These are phyloP conservation scores for Sakesphorus luctuosus DNA, from an alignment of 2,113 vertebrate genomes.

Conservation along the genomic window DNA sequence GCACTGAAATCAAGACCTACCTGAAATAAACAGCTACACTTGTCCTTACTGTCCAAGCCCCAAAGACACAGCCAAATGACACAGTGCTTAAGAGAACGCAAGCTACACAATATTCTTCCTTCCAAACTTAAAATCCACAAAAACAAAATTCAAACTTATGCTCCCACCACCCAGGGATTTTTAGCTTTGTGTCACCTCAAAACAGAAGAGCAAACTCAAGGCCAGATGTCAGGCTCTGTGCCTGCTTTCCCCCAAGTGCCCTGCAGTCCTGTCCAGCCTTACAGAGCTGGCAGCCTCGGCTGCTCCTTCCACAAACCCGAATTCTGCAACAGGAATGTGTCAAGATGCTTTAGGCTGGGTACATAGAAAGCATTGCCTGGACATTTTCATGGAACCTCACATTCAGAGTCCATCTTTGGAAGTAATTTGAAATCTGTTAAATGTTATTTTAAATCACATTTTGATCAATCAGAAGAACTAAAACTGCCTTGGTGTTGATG, in stretches of 20 bases:
- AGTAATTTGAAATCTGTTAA: background rate
- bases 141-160: background rate
- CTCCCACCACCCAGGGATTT: rapidly evolving
- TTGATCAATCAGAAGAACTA: background rate
- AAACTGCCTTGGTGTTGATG: too few species aligned
- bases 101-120: background rate
- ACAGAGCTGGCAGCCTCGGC: background rate
- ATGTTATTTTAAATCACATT: background rate
- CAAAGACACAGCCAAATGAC: background rate
- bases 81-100: rapidly evolving
- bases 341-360: background rate
- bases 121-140: background rate
- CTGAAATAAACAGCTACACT: background rate
- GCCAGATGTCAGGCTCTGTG: too few species aligned
- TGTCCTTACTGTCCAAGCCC: background rate
- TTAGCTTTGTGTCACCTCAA: background rate
- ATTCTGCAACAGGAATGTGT: background rate
- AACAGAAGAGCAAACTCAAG: background rate
- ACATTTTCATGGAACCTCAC: background rate
- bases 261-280: background rate
- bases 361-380: background rate
- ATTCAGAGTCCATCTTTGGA: background rate
- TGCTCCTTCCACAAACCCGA: background rate
- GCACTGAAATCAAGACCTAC: background rate
- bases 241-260: background rate